phyloP scores from a whole-genome alignment of 2,113 vertebrate genomes.

The Symphodus melops region DNA sequence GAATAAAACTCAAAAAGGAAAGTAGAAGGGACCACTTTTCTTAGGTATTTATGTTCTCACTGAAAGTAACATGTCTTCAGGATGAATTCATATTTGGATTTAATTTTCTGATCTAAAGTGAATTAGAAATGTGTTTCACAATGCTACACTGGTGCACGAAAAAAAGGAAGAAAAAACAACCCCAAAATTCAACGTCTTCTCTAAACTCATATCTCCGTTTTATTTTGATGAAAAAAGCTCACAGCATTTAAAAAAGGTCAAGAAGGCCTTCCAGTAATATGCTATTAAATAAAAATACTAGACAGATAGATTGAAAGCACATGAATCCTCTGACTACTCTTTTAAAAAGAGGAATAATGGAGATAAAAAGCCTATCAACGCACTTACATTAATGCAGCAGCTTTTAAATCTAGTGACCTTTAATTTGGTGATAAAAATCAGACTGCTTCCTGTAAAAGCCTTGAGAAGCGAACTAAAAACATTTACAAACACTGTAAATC shows the following conservation, averaged over 20 bases:
- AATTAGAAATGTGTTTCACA: too few species aligned
- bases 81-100: too few species aligned
- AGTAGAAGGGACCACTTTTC: background rate
- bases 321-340: background rate
- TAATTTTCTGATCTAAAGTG: too few species aligned
- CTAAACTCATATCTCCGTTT: too few species aligned
- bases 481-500: constrained; percentile 14
- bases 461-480: constrained; percentile 11
- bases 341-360: background rate
- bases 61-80: too few species aligned
- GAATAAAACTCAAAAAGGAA: background rate
- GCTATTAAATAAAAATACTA: constrained; percentile 22
- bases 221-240: too few species aligned
- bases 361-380: background rate
- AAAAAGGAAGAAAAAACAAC: too few species aligned
- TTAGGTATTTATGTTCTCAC: background rate
- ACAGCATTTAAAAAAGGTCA: background rate
- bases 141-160: too few species aligned
- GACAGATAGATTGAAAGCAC: constrained; percentile 3
- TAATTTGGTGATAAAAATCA: constrained; percentile 19
- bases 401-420: constrained; percentile 34
- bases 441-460: constrained; percentile 27
- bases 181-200: too few species aligned
- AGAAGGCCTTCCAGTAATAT: background rate
- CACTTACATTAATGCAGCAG: constrained; percentile 3